Evolutionary conservation across 2,797 vertebrate genomes (phyloP).

Genomic region (Sebastes taczanowskii): DNA sequence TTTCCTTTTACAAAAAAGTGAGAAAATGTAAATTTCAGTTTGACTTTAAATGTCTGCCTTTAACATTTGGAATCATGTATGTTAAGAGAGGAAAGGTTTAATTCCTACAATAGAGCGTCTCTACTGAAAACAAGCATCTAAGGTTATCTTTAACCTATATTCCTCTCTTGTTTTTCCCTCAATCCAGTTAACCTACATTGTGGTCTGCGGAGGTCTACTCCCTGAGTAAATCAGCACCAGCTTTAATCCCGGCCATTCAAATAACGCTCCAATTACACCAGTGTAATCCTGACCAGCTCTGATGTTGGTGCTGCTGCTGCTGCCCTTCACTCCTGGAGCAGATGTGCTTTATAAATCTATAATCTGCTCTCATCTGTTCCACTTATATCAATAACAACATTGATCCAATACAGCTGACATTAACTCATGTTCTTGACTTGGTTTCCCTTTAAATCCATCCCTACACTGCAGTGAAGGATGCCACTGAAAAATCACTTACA

Average conservation of each 20-base stretch:
- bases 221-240: slow-evolving; percentile 21
- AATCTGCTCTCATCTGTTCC: slow-evolving; percentile 41
- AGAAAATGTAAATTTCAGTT: neutral
- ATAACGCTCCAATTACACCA: slow-evolving; percentile 53
- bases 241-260: slow-evolving; percentile 57
- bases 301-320: neutral
- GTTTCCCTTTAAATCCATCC: slow-evolving; percentile 27
- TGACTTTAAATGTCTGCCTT: neutral
- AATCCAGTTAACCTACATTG: slow-evolving; percentile 61
- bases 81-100: neutral
- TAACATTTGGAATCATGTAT: neutral
- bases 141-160: slow-evolving; percentile 49
- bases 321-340: slow-evolving; percentile 27
- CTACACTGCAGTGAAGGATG: neutral
- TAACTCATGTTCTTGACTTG: neutral
- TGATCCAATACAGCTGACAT: slow-evolving; percentile 4
- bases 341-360: slow-evolving; percentile 57
- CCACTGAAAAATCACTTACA: neutral
- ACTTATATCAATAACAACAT: slow-evolving; percentile 37
- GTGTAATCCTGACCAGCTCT: slow-evolving; percentile 58
- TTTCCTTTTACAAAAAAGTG: neutral
- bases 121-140: slow-evolving; percentile 3
- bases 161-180: slow-evolving; percentile 21
- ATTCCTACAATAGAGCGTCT: neutral
- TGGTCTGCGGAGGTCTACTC: slow-evolving; percentile 19